Evolutionary conservation across 2,113 vertebrate genomes (phyloP).

Genomic region (Poicephalus gulielmi): DNA sequence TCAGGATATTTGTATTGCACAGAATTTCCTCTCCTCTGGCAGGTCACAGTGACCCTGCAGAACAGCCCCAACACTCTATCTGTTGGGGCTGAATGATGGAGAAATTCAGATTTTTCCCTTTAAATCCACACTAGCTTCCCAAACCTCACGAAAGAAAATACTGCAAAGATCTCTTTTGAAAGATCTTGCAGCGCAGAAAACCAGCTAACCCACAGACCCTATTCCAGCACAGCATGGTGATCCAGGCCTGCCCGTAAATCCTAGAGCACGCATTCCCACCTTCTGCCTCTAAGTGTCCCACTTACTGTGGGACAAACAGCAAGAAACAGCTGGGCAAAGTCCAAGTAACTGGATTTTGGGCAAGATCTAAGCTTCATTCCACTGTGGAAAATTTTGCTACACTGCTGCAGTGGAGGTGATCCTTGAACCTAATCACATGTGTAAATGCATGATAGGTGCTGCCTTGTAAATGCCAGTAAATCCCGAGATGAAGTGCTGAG

Average conservation of each 20-base stretch:
- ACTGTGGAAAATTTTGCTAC: background rate
- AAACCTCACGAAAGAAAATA: background rate
- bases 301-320: background rate
- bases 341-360: background rate
- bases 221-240: background rate
- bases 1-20: background rate
- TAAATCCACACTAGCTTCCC: background rate
- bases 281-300: background rate
- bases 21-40: background rate
- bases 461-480: constrained; percentile 9
- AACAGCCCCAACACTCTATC: background rate
- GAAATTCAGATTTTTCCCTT: background rate
- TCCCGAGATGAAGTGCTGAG: background rate
- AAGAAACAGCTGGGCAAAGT: background rate
- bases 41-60: background rate
- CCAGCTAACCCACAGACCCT: background rate
- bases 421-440: background rate
- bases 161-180: background rate
- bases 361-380: background rate
- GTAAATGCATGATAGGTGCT: background rate
- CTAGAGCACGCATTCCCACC: background rate
- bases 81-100: background rate
- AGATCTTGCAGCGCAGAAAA: background rate
- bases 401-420: background rate
- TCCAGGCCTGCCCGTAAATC: background rate